Evolutionary conservation across 2,888 invertebrate genomes (phyloP), one percentile per base, ranked within the genome.

Genomic region (Eristalis arbustorum): DNA sequence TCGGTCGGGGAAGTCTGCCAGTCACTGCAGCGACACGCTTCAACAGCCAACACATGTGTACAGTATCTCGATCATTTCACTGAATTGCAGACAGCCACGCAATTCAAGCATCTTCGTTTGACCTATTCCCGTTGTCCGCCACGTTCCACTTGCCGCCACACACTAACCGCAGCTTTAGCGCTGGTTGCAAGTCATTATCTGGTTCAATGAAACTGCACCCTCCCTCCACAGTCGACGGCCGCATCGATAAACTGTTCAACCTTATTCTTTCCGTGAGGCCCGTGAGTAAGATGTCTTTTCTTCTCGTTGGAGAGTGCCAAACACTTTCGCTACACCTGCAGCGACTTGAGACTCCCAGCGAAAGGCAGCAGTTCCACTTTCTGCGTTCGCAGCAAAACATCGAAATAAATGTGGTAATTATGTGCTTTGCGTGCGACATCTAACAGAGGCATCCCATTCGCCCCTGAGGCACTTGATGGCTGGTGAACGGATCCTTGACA

Each of bases 361-460:
- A 62, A 59, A 72, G 59, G 34, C 49, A 62, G 66, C 31, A 67
- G 85, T 87, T 87, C 82, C 85, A 83, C 85, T 87, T 87, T 87
- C 83, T 87, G 78, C 82, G 83, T 62, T 62, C 78, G 31, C 64
- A 49, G 11, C 62, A 62, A 75, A 63, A 76, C 73, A 81, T 76
- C 76, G 23, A 64, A 76, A 85, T 62, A 71, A 74, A 56, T 82
- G 74, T 40, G 56, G 73, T 78, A 78, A 87, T 83, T 83, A 79
- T 78, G 59, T 57, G 63, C 37, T 75, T 75, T 87, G 74, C 63
- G 85, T 76, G 85, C 62, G 42, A 71, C 77, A 73, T 62, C 34
- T 11, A 77, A 72, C 25, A 73, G 63, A 67, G 59, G 40, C 62
- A 57, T 25, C 63, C 13, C 18, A 8, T 5, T 6, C 59, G 18